Conservation (phyloP, 2,797 vertebrate species). For the Dendrocincla fuliginosa region DNA sequence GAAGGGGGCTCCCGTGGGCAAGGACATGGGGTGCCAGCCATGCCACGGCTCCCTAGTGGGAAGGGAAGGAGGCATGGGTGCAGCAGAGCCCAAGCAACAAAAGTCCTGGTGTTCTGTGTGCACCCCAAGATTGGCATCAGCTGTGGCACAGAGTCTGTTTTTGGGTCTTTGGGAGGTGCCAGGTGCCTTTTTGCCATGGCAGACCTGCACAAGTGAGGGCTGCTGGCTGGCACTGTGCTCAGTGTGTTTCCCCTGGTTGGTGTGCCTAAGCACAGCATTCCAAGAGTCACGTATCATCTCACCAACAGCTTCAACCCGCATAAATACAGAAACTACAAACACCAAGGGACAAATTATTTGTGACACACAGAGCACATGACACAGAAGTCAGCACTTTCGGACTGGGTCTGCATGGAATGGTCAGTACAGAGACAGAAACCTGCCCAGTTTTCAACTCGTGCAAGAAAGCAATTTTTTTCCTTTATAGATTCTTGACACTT, state of each 20-base stretch:
- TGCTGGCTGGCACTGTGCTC: not conserved
- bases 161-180: not conserved
- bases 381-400: not conserved
- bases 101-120: not conserved
- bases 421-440: not conserved
- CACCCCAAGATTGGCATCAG: not conserved
- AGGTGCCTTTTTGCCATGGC: not conserved
- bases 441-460: not conserved
- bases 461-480: constrained; percentile 1
- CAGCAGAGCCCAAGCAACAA: not conserved
- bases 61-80: not conserved
- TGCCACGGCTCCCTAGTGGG: rapidly evolving
- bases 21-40: not conserved
- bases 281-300: not conserved
- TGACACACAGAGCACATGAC: not conserved
- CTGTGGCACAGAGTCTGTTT: not conserved
- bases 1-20: rapidly evolving
- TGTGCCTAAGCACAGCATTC: not conserved
- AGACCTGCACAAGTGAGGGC: not conserved
- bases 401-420: not conserved
- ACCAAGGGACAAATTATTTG: not conserved
- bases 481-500: constrained; percentile 73
- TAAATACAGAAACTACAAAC: not conserved
- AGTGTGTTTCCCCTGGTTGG: not conserved
- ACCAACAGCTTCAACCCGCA: not conserved